Percentiles rank a stretch among this genome's conserved stretches.
Evolutionary conservation across 1,140 invertebrate genomes (phyloP).

Genomic region (Dryas iulia): DNA sequence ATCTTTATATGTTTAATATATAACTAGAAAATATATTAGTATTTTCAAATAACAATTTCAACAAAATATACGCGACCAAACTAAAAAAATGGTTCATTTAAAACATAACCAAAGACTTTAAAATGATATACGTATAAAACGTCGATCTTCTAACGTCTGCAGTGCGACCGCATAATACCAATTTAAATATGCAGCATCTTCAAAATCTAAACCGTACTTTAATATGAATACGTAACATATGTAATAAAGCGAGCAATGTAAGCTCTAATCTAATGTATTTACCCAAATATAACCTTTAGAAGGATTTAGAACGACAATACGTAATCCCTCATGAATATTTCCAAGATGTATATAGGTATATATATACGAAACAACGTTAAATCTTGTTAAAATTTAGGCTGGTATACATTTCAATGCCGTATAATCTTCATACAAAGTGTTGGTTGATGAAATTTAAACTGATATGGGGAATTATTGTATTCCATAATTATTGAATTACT

Average conservation of each 20-base stretch:
- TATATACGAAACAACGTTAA: constrained; percentile 5
- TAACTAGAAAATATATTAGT: no score
- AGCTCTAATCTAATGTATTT: not conserved
- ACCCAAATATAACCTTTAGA: constrained; percentile 8
- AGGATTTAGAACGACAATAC: constrained; percentile 11
- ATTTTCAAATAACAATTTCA: no score
- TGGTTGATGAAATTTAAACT: not conserved
- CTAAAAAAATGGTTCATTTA: no score
- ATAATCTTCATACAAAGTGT: constrained; percentile 12
- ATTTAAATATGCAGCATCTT: not conserved
- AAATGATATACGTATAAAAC: no score
- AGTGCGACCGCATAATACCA: not conserved
- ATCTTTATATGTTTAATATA: no score
- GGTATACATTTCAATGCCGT: constrained; percentile 22
- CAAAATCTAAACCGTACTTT: not conserved
- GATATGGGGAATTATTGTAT: not conserved
- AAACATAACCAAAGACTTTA: no score
- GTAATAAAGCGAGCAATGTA: not conserved
- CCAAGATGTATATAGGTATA: not conserved
- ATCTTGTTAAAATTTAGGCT: constrained; percentile 29
- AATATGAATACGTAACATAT: not conserved
- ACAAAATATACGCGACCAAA: no score
- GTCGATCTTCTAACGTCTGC: not conserved
- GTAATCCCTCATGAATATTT: constrained; percentile 22
- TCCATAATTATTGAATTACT: not conserved